Evolutionary conservation across 2,888 invertebrate species (phyloP), one percentile per base, ranked within the genome.

Genomic region (Synanthedon vespiformis): DNA sequence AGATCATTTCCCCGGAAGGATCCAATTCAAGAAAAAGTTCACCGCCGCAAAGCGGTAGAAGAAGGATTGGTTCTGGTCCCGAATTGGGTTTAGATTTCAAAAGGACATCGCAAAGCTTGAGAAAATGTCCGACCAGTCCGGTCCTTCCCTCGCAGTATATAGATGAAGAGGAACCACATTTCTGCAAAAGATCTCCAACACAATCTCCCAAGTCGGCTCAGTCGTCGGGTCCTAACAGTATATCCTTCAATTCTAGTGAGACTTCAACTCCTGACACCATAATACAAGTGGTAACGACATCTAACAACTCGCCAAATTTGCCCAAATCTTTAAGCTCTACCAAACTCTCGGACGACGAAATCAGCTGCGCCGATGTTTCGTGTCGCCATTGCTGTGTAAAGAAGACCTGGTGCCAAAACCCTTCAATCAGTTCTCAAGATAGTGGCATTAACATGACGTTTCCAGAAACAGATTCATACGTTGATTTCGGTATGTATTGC

Each of bases 381-480:
- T 80, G 79, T 64, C 78, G 83, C 80, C 89, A 85, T 58, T 85
- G 74, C 66, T 72, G 74, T 64, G 81, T 83, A 56, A 89, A 91
- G 55, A 89, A 90, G 62, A 86, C 88, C 27, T 90, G 91, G 74
- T 91, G 91, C 56, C 89, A 91, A 62, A 91, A 92, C 51, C 90
- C 91, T 55, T 92, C 92, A 53, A 89, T 92, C 52, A 93, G 93
- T 64, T 93, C 93, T 4, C 93, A 93, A 71, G 94, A 94, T 69
- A 93, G 93, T 62, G 93, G 93, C 1, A 93, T 94, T 54, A 93
- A 93, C 68, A 82, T 93, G 77, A 90, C 91, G 11, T 93, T 92
- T 72, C 90, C 91, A 51, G 93, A 93, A 61, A 89, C 89, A 11
- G 92, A 93, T 54, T 85, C 89, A n/a, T 89, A 77, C 64, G 62